phyloP scores from a whole-genome alignment of 2,797 vertebrate genomes.

The Lepilemur ruficaudatus region DNA sequence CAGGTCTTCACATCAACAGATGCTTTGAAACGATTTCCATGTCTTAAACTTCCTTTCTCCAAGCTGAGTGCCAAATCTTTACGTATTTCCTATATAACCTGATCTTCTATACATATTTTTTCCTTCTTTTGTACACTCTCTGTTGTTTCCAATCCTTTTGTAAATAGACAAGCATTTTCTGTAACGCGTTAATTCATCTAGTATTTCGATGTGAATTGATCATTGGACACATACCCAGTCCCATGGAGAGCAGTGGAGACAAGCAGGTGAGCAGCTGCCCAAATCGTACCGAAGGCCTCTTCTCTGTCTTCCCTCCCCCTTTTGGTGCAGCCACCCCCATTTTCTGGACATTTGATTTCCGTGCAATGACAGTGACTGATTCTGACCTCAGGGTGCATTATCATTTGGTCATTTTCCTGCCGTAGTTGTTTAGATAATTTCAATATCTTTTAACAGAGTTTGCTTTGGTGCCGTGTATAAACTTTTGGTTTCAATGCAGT shows the following conservation, averaged over 20 bases:
- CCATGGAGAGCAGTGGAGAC: background rate
- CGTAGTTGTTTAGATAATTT: background rate
- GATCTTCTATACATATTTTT: background rate
- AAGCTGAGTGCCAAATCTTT: background rate
- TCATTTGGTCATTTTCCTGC: background rate
- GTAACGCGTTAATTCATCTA: background rate
- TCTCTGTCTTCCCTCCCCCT: background rate
- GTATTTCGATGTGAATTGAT: background rate
- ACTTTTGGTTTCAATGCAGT: background rate
- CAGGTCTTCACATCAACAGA: background rate
- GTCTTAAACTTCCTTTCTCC: background rate
- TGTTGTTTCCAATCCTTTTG: background rate
- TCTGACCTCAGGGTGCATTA: background rate
- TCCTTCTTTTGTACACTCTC: background rate
- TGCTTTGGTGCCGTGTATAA: background rate
- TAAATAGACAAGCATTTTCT: background rate
- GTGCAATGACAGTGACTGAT: background rate
- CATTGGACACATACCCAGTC: background rate
- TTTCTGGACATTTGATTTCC: background rate
- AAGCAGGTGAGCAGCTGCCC: background rate
- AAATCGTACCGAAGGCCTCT: background rate
- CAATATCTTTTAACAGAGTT: background rate
- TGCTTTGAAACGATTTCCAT: background rate
- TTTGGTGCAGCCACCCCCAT: accelerated
- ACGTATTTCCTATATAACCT: background rate